phyloP scores from a whole-genome alignment of 2,888 invertebrate species.

The Agonopterix alstromeriana region DNA sequence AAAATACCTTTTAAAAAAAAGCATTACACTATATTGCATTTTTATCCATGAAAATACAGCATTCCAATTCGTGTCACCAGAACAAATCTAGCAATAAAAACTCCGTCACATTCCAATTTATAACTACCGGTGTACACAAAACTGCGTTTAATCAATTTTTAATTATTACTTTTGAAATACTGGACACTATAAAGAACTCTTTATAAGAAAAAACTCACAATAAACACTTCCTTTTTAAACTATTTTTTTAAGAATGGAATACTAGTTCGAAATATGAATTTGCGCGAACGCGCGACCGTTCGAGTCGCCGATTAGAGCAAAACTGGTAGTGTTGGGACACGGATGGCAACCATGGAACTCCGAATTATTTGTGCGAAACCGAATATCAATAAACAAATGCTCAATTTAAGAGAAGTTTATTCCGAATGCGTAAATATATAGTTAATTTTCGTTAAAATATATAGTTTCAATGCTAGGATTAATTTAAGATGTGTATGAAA shows the following conservation, averaged over 20 bases:
- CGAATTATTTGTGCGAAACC: too few relatives aligned
- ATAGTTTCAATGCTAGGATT: too few relatives aligned
- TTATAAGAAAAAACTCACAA: neutral
- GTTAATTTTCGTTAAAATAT: too few relatives aligned
- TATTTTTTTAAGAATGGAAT: slow-evolving; percentile 15
- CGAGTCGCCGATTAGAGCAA: slow-evolving; percentile 33
- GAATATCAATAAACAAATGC: neutral
- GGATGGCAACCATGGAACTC: neutral
- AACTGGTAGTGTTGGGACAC: slow-evolving; percentile 54
- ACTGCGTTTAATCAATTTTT: neutral
- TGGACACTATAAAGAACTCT: slow-evolving; percentile 9
- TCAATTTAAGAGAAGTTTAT: too few relatives aligned
- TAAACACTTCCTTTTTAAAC: neutral
- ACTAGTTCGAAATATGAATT: slow-evolving; percentile 17
- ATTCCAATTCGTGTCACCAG: slow-evolving; percentile 36
- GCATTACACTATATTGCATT: neutral
- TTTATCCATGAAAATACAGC: slow-evolving; percentile 6
- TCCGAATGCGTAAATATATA: too few relatives aligned
- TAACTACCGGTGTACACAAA: slow-evolving; percentile 17
- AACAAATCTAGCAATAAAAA: slow-evolving; percentile 28
- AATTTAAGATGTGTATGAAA: too few relatives aligned
- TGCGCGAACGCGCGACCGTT: slow-evolving; percentile 42
- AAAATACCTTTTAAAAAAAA: neutral
- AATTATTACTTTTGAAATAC: neutral
- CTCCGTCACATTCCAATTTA: slow-evolving; percentile 15